These are phyloP conservation scores for Neuroterus valhalla DNA, from an alignment of 1,140 invertebrate species.

Conservation along the genomic window DNA sequence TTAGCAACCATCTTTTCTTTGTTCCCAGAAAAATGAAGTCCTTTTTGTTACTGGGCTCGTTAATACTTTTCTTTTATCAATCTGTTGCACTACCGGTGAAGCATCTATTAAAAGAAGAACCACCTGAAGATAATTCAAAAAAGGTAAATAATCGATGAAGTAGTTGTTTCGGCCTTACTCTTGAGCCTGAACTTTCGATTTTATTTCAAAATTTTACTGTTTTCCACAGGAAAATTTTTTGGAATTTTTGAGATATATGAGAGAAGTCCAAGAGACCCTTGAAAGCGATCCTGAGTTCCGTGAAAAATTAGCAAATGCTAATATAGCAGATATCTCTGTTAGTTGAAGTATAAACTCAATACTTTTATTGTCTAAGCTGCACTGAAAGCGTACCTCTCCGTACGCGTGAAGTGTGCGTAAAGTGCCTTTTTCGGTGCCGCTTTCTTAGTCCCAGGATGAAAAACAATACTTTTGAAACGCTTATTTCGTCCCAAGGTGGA, in stretches of 20 bases:
- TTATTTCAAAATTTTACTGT: too few relatives aligned
- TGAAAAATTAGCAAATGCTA: slow-evolving; percentile 86
- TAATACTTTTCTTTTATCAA: slow-evolving; percentile 54
- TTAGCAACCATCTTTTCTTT: slow-evolving; percentile 32
- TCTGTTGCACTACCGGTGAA: slow-evolving; percentile 67
- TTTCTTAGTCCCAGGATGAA: too few relatives aligned
- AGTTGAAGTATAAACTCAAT: slow-evolving; percentile 47
- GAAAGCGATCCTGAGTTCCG: slow-evolving; percentile 90
- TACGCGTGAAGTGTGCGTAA: too few relatives aligned
- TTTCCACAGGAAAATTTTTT: slow-evolving; percentile 69
- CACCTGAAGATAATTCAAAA: neutral
- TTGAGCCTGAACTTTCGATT: too few relatives aligned
- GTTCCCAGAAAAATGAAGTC: slow-evolving; percentile 48
- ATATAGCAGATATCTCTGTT: slow-evolving; percentile 87
- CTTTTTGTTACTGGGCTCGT: slow-evolving; percentile 38
- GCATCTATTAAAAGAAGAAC: slow-evolving; percentile 49
- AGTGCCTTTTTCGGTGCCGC: too few relatives aligned
- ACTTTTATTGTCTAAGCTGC: too few relatives aligned
- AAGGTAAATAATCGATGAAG: too few relatives aligned
- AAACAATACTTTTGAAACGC: too few relatives aligned
- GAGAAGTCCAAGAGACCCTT: slow-evolving; percentile 88
- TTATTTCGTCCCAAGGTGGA: too few relatives aligned
- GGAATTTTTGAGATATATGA: slow-evolving; percentile 91
- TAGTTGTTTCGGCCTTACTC: too few relatives aligned
- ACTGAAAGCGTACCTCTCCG: too few relatives aligned